A percentile compares a stretch with the other conserved stretches of the same genome.
Conservation (phyloP, 2,797 vertebrate species). For the Karalla daura region DNA sequence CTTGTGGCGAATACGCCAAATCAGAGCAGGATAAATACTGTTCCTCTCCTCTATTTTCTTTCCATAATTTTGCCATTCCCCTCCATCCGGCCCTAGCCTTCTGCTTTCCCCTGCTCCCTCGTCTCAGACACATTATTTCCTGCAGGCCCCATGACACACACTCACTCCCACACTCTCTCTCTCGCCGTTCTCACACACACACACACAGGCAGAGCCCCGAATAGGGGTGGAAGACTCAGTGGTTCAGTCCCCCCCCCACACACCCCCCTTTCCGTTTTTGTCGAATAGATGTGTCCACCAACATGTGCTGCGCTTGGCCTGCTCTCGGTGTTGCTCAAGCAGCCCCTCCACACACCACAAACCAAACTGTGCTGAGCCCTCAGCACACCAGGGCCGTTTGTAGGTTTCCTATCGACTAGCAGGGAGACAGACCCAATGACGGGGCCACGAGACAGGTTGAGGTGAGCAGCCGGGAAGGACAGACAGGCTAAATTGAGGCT, state of each 20-base stretch:
- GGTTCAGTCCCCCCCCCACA: conserved; percentile 62
- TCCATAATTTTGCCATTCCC: conserved; percentile 17
- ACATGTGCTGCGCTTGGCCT: conserved; percentile 53
- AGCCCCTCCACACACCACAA: conserved; percentile 66
- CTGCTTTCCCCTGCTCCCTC: conserved; percentile 22
- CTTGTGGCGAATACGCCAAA: conserved; percentile 7
- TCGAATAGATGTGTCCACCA: conserved; percentile 58
- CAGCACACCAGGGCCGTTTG: background rate
- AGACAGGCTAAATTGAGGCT: conserved; percentile 50
- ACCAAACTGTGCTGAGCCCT: conserved; percentile 19
- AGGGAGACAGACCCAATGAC: conserved; percentile 24
- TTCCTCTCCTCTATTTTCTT: conserved; percentile 3
- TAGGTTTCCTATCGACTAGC: background rate
- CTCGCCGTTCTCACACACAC: background rate
- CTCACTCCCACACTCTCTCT: conserved; percentile 12
- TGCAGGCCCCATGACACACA: conserved; percentile 47
- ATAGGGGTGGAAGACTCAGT: conserved; percentile 43
- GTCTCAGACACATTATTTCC: conserved; percentile 63
- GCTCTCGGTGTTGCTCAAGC: conserved; percentile 28
- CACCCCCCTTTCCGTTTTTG: conserved; percentile 54
- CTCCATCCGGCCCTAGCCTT: conserved; percentile 12
- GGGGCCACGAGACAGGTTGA: conserved; percentile 41
- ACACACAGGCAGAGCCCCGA: conserved; percentile 23
- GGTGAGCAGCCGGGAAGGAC: conserved; percentile 40
- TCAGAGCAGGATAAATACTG: conserved; percentile 1